phyloP scores from a whole-genome alignment of 2,113 vertebrate species.

The Eupsittula cactorum region DNA sequence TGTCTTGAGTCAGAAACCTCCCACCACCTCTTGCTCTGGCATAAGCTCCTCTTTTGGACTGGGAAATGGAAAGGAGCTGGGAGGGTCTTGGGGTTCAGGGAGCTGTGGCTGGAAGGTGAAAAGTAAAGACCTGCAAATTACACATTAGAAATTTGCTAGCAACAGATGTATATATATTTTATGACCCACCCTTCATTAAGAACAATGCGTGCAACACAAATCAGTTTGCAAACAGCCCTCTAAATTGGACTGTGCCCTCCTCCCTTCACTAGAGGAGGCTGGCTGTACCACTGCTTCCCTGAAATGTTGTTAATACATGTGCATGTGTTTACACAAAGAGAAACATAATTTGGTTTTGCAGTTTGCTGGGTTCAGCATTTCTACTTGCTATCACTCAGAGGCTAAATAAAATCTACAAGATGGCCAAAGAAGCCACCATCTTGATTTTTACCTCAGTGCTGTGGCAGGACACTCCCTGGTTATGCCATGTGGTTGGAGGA shows the following conservation, averaged over 20 bases:
- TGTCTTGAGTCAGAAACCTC: background rate
- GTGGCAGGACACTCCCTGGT: background rate
- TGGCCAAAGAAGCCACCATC: background rate
- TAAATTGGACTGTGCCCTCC: background rate
- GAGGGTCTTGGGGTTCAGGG: no score
- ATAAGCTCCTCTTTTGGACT: background rate
- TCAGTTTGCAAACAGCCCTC: background rate
- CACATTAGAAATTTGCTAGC: background rate
- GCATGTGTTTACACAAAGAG: background rate
- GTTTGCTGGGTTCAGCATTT: background rate
- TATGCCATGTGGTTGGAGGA: background rate
- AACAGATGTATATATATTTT: background rate
- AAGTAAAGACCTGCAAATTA: background rate
- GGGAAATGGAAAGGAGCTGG: background rate
- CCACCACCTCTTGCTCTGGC: rapidly evolving
- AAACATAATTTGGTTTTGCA: background rate
- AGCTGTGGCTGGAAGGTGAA: background rate
- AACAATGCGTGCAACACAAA: background rate
- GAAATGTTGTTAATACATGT: background rate
- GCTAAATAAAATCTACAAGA: slow-evolving; percentile 18
- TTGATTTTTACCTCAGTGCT: background rate
- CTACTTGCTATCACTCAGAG: background rate
- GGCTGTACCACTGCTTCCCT: background rate
- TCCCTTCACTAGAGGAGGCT: background rate
- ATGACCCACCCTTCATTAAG: background rate